Base-by-base conservation (phyloP, 2,888 invertebrate species). In the Palloptera scutellata region DNA sequence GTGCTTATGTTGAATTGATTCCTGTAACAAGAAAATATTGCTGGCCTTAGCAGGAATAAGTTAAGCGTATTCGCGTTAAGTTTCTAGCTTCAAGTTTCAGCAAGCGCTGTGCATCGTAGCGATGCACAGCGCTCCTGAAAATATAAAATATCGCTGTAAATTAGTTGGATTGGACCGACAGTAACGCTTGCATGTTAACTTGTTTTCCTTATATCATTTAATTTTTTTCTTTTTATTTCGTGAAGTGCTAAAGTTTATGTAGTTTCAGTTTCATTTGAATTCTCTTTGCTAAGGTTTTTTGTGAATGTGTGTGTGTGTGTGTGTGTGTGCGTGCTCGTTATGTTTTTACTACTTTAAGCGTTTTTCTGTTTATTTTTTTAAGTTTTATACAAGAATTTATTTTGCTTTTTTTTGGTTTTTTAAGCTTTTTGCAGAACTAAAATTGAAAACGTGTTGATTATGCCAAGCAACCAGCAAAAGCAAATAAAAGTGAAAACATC, bases 131-230 rank as follows among this genome's bases (percentile, higher is more conserved):
- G 2, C 30, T n/a, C n/a, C n/a, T n/a, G n/a, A 30, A 30, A 30
- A 30, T 30, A 30, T 30, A 30, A 30, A 30, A 30, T 30, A 30
- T 30, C 2, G 30, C 3, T 30, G 30, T 30, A 30, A 30, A 30
- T 30, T 30, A 30, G 30, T 30, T 30, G 30, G 30, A 30, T 2
- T 30, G 6, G 30, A 30, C 30, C 30, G 30, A 30, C 30, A 30
- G 30, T 30, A 30, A 30, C 30, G 30, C 30, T 30, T 30, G 30
- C 30, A 2, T 30, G 30, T 30, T 30, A 30, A 30, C 30, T 79
- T 78, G 74, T 79, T 72, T 74, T 71, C 64, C 63, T 68, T 70
- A 66, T 64, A 63, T 70, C 53, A 54, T 60, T n/a, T 19, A 5
- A 13, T 53, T 53, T 12, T 61, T 54, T 40, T 40, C 17, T 41